A percentile compares a stretch with the other conserved stretches of the same genome.
Evolutionary conservation across 2,888 invertebrate species (phyloP).

Genomic region (Dryobota labecula): DNA sequence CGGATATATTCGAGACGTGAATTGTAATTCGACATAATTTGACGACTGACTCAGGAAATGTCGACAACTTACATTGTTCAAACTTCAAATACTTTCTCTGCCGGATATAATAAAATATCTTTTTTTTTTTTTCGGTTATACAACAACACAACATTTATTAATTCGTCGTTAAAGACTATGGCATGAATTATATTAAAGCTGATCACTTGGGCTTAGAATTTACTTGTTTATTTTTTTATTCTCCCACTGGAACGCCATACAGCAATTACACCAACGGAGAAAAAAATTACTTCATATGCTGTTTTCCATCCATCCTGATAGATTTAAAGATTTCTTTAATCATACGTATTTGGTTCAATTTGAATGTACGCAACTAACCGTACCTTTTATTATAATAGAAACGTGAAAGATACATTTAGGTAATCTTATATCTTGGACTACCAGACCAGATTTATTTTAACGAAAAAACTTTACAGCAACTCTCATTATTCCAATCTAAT

Average conservation of each 20-base stretch:
- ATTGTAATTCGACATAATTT: slow-evolving; percentile 70
- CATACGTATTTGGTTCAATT: neutral
- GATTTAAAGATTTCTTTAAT: neutral
- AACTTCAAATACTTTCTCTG: slow-evolving; percentile 49
- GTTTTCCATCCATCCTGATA: no score
- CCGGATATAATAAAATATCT: slow-evolving; percentile 33
- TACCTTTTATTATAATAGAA: neutral
- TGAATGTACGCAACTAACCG: neutral
- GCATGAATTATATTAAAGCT: neutral
- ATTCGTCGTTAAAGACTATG: neutral
- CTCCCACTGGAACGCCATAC: no score
- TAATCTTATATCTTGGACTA: slow-evolving; percentile 11
- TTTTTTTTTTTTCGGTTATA: neutral
- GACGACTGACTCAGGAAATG: slow-evolving; percentile 53
- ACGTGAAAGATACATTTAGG: neutral
- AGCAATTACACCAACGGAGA: no score
- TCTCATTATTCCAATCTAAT: slow-evolving; percentile 53
- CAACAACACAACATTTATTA: neutral
- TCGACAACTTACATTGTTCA: slow-evolving; percentile 44
- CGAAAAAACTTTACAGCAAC: slow-evolving; percentile 19
- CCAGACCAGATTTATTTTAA: slow-evolving; percentile 28
- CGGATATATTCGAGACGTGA: slow-evolving; percentile 75
- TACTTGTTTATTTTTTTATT: no score
- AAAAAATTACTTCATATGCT: no score
- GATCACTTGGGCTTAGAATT: neutral